Base-by-base conservation (phyloP, 2,888 invertebrate species). In the Colostygia pectinataria region DNA sequence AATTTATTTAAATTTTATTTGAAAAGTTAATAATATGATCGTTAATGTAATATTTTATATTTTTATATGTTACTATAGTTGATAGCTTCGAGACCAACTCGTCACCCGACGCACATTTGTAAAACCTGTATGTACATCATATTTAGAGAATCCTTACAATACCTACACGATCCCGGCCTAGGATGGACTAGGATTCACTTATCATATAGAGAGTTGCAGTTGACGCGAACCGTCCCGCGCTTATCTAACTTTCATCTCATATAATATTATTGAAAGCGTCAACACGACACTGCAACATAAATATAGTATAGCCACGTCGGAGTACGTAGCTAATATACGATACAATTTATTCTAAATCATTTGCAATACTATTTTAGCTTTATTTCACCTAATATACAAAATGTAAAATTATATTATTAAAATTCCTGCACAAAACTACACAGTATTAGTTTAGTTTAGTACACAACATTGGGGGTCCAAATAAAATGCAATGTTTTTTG, bases 31-130 rank as follows among this genome's bases (percentile, higher is more conserved):
- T 46, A 46, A 4, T n/a, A n/a, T 25, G 36, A 52, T 52, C 38
- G 51, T 46, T 52, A 46, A 42, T 46, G 38, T 42, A 46, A 42
- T 46, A 37, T 52, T 52, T 46, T 46, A 42, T 52, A 52, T 52
- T 42, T 52, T 52, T 38, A 46, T 52, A 52, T 46, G 37, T 51
- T 51, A 51, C 28, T 4, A 50, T 34, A 25, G 25, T 24, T 39
- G 39, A 28, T 29, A 36, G 36, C 10, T 27, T 23, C 10, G 32
- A 25, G 6, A 14, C 6, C n/a, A 8, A 7, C 4, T 5, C 9
- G 28, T 2, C 14, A 1, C 9, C 36, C 36, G 25, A 14, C 20
- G 12, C 27, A 12, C 27, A 6, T 13, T 10, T 14, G 31, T 20
- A 20, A 20, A 39, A 39, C 8, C 27, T 27, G 18, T 28, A 23